phyloP scores from a whole-genome alignment of 2,888 invertebrate genomes.

The Perdita meconis region DNA sequence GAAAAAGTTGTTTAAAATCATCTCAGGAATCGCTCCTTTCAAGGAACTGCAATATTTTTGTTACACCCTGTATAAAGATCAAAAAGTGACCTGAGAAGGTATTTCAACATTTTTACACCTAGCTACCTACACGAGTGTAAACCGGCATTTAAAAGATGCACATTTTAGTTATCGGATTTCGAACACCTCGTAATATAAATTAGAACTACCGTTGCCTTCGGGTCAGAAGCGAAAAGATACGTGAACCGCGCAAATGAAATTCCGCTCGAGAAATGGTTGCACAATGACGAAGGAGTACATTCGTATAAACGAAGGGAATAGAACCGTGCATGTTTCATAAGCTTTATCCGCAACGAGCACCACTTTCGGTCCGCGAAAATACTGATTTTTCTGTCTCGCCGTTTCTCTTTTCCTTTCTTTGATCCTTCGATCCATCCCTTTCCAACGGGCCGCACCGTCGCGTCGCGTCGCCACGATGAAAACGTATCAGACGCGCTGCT shows the following conservation, averaged over 20 bases:
- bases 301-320: background rate
- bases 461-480: conserved; percentile 51
- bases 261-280: background rate
- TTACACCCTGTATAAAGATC: too few relatives aligned
- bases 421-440: conserved; percentile 24
- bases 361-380: conserved; percentile 3
- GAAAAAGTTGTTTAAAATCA: too few relatives aligned
- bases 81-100: too few relatives aligned
- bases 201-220: background rate
- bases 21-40: too few relatives aligned
- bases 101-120: too few relatives aligned
- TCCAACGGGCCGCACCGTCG: conserved; percentile 5
- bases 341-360: conserved; percentile 4
- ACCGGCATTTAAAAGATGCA: too few relatives aligned
- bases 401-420: conserved; percentile 15
- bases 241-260: background rate
- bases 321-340: conserved; percentile 7
- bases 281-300: background rate
- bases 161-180: too few relatives aligned
- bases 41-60: too few relatives aligned
- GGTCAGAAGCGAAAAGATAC: background rate
- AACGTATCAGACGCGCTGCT: conserved; percentile 48
- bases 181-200: background rate
- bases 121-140: too few relatives aligned
- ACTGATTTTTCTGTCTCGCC: conserved; percentile 20